phyloP scores from a whole-genome alignment of 2,797 vertebrate genomes.

The Scolopax rusticola region DNA sequence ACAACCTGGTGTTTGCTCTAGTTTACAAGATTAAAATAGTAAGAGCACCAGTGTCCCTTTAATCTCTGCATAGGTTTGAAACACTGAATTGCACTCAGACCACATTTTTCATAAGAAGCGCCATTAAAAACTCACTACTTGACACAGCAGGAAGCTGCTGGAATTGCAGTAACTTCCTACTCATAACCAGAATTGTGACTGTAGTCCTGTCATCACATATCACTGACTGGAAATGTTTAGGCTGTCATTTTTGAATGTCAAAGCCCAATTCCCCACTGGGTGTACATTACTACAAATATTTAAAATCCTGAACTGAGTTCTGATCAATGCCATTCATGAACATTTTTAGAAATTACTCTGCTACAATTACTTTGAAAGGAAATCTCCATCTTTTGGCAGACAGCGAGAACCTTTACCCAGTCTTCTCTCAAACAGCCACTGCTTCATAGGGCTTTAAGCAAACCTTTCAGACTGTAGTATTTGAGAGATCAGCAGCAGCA shows the following conservation, averaged over 20 bases:
- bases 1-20: neutral
- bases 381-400: neutral
- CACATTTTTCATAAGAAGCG: neutral
- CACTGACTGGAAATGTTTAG: neutral
- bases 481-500: neutral
- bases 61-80: constrained; percentile 17
- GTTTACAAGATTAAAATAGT: constrained; percentile 40
- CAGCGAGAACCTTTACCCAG: neutral
- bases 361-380: neutral
- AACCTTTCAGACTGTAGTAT: neutral
- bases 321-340: neutral
- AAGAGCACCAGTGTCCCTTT: neutral
- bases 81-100: neutral
- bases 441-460: neutral
- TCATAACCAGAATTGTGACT: neutral
- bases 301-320: neutral
- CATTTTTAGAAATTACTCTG: neutral
- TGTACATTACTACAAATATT: neutral
- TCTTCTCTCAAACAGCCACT: neutral
- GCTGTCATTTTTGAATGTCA: neutral
- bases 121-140: neutral
- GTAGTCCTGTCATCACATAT: neutral
- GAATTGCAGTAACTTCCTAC: neutral
- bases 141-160: neutral
- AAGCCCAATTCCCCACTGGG: neutral